A percentile compares a stretch with the other conserved stretches of the same genome.
Conservation (phyloP, 2,888 invertebrate genomes). For the Micoletzkya japonica region DNA sequence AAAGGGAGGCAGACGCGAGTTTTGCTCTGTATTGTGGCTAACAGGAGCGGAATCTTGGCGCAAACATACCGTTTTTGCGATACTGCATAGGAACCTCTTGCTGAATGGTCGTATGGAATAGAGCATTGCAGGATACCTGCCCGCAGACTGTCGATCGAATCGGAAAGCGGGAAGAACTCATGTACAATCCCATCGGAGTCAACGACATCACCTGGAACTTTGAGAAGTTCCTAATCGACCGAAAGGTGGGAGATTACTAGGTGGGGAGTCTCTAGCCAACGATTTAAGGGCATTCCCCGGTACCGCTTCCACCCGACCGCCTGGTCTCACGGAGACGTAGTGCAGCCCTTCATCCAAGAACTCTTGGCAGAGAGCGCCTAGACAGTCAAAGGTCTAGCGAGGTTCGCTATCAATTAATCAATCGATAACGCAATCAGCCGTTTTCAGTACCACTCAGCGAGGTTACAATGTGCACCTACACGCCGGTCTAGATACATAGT, state of each 20-base stretch:
- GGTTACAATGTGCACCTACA: too few relatives aligned
- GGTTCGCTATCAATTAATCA: too few relatives aligned
- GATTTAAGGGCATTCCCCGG: constrained; percentile 56
- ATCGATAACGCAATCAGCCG: too few relatives aligned
- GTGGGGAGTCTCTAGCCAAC: too few relatives aligned
- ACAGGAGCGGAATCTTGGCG: too few relatives aligned
- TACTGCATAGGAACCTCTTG: too few relatives aligned
- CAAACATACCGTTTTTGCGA: too few relatives aligned
- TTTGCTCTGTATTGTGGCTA: too few relatives aligned
- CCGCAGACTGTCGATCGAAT: constrained; percentile 62
- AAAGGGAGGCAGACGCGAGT: too few relatives aligned
- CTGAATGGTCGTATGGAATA: too few relatives aligned
- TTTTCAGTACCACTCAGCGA: too few relatives aligned
- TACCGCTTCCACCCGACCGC: constrained; percentile 64
- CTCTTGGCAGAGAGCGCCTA: constrained; percentile 47
- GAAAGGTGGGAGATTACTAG: constrained; percentile 33
- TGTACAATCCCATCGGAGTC: constrained; percentile 60
- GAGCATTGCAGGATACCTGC: constrained; percentile 57
- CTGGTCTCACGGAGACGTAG: constrained; percentile 62
- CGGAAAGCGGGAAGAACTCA: constrained; percentile 60
- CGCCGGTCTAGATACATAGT: too few relatives aligned
- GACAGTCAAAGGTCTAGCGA: not conserved
- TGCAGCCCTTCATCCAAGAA: constrained; percentile 54
- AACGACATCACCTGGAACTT: constrained; percentile 64
- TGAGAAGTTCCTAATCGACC: constrained; percentile 63